A percentile compares a stretch with the other conserved stretches of the same genome.
phyloP scores from a whole-genome alignment of 2,113 vertebrate genomes.

The Tetrao urogallus region DNA sequence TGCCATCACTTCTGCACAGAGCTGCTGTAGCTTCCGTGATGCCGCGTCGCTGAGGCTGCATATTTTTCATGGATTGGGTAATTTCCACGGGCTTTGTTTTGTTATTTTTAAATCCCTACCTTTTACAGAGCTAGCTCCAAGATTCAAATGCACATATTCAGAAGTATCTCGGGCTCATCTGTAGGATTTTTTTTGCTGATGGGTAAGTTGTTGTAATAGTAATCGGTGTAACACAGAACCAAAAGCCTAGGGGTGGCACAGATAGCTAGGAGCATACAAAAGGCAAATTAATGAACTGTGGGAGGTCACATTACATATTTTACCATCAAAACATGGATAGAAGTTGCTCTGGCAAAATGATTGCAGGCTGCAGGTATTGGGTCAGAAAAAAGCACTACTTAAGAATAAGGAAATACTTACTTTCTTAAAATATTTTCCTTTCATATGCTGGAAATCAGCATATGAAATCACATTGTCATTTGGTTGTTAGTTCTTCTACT shows the following conservation, averaged over 20 bases:
- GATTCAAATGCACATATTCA: conserved; percentile 16
- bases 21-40: conserved; percentile 30
- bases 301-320: conserved; percentile 29
- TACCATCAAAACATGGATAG: neutral
- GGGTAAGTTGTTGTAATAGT: conserved; percentile 15
- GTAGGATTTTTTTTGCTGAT: conserved; percentile 11
- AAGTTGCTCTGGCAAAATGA: neutral
- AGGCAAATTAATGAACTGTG: conserved; percentile 23
- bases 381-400: neutral
- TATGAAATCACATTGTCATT: neutral
- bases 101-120: conserved; percentile 53
- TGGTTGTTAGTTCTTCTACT: neutral
- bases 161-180: conserved; percentile 11
- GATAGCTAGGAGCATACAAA: conserved; percentile 5
- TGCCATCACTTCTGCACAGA: neutral
- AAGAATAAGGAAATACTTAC: neutral
- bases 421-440: neutral
- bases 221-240: neutral
- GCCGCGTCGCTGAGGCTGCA: conserved; percentile 56
- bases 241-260: conserved; percentile 41
- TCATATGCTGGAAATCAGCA: neutral
- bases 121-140: conserved; percentile 36
- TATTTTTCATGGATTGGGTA: conserved; percentile 70
- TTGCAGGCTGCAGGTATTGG: neutral
- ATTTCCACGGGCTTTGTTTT: conserved; percentile 57